Evolutionary conservation across 2,113 vertebrate genomes (phyloP).

Genomic region (Ceratotherium simum): DNA sequence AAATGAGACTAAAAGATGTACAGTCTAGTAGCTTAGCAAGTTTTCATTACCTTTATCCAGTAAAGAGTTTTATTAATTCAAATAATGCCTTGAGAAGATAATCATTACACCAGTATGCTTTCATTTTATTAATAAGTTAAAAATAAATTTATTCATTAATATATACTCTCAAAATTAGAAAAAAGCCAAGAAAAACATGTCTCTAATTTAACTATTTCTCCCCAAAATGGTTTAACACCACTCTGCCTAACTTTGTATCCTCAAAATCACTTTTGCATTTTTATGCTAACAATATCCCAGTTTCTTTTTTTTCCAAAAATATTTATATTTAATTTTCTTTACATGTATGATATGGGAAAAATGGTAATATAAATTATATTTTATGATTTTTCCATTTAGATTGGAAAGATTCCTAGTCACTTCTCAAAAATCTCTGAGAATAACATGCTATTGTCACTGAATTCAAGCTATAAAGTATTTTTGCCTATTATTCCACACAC

Average conservation of each 20-base stretch:
- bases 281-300: neutral
- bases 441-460: neutral
- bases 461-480: neutral
- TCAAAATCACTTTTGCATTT: neutral
- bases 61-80: neutral
- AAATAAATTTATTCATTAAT: slow-evolving; percentile 33
- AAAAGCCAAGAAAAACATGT: neutral
- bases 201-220: neutral
- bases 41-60: slow-evolving; percentile 49
- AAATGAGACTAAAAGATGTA: neutral
- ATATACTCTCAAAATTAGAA: slow-evolving; percentile 9
- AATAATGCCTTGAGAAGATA: neutral
- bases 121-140: slow-evolving; percentile 45
- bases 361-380: neutral
- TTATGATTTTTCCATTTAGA: neutral
- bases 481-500: neutral
- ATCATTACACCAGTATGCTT: neutral
- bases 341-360: neutral
- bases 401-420: neutral
- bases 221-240: neutral
- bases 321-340: slow-evolving; percentile 18
- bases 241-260: neutral
- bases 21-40: neutral
- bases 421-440: neutral
- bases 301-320: neutral